phyloP scores from a whole-genome alignment of 2,888 invertebrate species.

The Romanomermis culicivorax region DNA sequence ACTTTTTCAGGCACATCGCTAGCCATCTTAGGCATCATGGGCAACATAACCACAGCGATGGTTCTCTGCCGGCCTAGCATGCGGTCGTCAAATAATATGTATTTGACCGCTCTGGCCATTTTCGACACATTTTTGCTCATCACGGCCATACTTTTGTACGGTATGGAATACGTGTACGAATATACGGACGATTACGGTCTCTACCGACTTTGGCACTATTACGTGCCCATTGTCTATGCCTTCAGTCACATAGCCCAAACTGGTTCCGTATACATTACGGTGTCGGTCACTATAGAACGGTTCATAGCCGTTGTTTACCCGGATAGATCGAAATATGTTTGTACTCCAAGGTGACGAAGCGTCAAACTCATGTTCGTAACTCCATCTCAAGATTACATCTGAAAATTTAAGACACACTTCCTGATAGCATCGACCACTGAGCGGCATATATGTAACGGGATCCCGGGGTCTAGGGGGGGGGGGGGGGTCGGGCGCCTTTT shows the following conservation, averaged over 20 bases:
- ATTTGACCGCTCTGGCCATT: conserved; percentile 71
- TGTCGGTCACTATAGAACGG: conserved; percentile 23
- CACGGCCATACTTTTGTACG: conserved; percentile 62
- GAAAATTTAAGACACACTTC: no score
- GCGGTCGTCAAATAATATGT: conserved; percentile 82
- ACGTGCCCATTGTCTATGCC: conserved; percentile 16
- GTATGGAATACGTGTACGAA: conserved; percentile 59
- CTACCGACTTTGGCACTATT: conserved; percentile 4
- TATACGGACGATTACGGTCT: conserved; percentile 42
- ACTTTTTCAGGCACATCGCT: conserved; percentile 40
- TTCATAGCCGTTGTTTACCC: conserved; percentile 22
- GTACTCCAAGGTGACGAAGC: not conserved
- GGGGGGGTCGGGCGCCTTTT: no score
- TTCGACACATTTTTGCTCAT: conserved; percentile 70
- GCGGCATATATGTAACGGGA: no score
- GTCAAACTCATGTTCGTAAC: not conserved
- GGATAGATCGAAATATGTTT: not conserved
- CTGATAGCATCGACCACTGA: no score
- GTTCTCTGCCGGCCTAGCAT: conserved; percentile 73
- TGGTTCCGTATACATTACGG: conserved; percentile 12
- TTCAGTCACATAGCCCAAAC: conserved; percentile 24
- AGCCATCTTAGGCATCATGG: conserved; percentile 60
- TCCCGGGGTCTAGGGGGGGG: no score
- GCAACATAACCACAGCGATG: conserved; percentile 70
- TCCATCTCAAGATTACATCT: no score